Conservation (phyloP, 2,113 vertebrate species). For the Lepus europaeus region DNA sequence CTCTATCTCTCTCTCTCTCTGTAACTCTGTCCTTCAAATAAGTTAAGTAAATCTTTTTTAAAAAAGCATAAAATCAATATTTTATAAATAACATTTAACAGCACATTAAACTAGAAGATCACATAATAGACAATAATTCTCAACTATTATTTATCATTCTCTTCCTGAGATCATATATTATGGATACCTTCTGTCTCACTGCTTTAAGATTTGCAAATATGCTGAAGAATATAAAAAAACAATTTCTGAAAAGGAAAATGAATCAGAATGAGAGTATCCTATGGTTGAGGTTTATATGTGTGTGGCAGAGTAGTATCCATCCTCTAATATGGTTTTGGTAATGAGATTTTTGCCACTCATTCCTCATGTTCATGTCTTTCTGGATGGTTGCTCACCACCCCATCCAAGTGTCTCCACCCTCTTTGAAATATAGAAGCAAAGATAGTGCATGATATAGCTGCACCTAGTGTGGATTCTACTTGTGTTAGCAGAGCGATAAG, state of each 20-base stretch:
- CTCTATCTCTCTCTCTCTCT: too few species aligned
- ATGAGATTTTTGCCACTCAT: neutral
- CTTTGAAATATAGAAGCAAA: neutral
- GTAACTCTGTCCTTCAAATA: too few species aligned
- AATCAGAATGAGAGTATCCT: neutral
- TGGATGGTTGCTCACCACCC: neutral
- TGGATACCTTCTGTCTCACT: neutral
- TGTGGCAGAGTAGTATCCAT: neutral
- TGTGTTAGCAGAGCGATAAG: neutral
- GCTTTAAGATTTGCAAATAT: neutral
- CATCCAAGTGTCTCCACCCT: rapidly evolving
- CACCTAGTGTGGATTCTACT: neutral
- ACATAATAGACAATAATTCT: neutral
- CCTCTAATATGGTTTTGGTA: neutral
- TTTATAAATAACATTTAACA: neutral
- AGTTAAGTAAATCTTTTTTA: too few species aligned
- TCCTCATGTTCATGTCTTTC: neutral
- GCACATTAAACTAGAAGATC: neutral
- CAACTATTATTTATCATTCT: neutral
- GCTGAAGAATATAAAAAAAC: neutral
- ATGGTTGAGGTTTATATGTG: neutral
- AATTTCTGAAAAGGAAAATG: neutral
- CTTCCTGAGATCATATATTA: neutral
- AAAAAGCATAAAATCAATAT: neutral
- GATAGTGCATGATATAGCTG: neutral